Evolutionary conservation across 1,140 invertebrate genomes (phyloP), one percentile per base, ranked within the genome.

Genomic region (Aricia agestis): DNA sequence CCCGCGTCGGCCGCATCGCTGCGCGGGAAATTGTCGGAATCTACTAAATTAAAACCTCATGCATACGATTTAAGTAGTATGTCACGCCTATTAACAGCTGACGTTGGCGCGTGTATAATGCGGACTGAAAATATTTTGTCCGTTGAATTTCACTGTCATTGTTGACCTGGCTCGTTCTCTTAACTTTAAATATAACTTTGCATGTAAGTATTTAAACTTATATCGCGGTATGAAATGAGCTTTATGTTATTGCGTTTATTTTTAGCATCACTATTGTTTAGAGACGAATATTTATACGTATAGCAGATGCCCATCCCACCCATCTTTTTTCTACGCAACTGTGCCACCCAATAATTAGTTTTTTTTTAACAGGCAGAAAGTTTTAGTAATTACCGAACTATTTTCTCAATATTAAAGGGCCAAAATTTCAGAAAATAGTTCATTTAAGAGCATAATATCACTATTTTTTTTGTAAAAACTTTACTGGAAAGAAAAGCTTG

Each of bases 401-500:
- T 25, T 25, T 25, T 25, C 25, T 25, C 25, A 25, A 1, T 25
- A 25, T 25, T 25, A 25, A 25, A 25, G 25, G 25, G 25, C 25
- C 25, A 25, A 25, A 25, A 25, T 25, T 25, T 25, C 25, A 25
- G 25, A n/a, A n/a, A n/a, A n/a, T n/a, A n/a, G n/a, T n/a, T n/a
- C n/a, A n/a, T 25, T 25, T 25, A 1, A 1, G 25, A 25, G 25
- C 25, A 1, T 25, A 25, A 25, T 25, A n/a, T n/a, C n/a, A n/a
- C n/a, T n/a, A n/a, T 36, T 36, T 42, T 78, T 82, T 84, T 84
- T 76, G 73, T 86, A 82, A 78, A 83, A 84, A 82, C 76, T 86
- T 89, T 89, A 87, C 86, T 89, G 78, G 81, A 84, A 84, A 84
- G 79, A 78, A 85, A 78, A 73, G 76, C 84, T 84, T 72, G 78